These are phyloP conservation scores for Pyrrhura leucotis DNA, from an alignment of 2,797 vertebrate species.

Conservation along the genomic window DNA sequence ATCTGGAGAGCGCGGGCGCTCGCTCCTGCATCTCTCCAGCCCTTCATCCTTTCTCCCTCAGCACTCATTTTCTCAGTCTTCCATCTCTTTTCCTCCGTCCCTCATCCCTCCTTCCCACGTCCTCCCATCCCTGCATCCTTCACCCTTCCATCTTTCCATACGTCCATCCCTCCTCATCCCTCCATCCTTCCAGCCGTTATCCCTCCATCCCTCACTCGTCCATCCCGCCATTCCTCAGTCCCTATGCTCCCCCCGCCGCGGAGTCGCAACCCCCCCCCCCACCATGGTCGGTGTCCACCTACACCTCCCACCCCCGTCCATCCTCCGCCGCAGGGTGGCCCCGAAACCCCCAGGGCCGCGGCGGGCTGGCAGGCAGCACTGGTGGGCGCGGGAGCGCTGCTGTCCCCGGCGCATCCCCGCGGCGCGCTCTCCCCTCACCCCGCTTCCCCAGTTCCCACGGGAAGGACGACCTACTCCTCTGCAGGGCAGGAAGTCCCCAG, in stretches of 20 bases:
- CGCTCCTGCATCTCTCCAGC: neutral
- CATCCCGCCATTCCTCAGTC: neutral
- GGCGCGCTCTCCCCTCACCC: too few relatives aligned
- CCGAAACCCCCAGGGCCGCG: neutral
- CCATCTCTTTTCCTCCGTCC: neutral
- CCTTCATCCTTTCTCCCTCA: neutral
- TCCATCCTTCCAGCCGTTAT: neutral
- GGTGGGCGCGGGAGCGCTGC: neutral
- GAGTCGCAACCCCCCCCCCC: neutral
- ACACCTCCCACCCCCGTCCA: too few relatives aligned
- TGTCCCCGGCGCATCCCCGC: neutral
- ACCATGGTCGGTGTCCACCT: neutral
- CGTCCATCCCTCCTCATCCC: neutral
- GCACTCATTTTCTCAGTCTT: neutral
- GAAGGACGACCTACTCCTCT: neutral
- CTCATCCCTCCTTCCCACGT: neutral
- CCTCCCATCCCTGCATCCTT: neutral
- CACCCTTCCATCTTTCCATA: neutral
- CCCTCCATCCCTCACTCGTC: neutral
- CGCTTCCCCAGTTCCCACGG: fast-evolving
- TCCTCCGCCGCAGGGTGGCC: neutral
- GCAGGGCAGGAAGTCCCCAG: neutral
- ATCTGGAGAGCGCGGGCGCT: neutral
- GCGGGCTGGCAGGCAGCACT: neutral
- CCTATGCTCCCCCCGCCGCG: neutral